phyloP scores from a whole-genome alignment of 1,140 invertebrate genomes.

The Pseudomyrmex gracilis region DNA sequence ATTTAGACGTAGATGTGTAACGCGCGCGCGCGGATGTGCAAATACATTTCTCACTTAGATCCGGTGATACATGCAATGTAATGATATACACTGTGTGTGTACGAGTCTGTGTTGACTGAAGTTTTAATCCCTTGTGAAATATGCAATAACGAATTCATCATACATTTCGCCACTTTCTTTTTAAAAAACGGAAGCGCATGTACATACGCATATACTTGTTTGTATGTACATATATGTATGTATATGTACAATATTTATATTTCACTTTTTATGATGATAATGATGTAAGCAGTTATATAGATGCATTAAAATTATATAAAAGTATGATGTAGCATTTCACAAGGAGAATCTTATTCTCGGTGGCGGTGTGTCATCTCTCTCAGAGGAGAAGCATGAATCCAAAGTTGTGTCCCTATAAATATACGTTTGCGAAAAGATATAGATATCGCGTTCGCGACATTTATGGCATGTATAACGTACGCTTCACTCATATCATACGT shows the following conservation, averaged over 20 bases:
- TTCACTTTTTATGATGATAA: neutral
- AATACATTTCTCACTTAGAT: slow-evolving; percentile 15
- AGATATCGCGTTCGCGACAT: neutral
- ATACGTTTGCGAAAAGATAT: neutral
- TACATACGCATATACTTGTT: too few species aligned
- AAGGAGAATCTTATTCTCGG: neutral
- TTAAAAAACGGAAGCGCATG: neutral
- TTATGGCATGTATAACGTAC: neutral
- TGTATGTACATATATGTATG: neutral
- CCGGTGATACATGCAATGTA: neutral
- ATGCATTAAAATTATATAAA: neutral
- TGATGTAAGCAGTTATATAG: neutral
- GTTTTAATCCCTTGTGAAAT: slow-evolving; percentile 26
- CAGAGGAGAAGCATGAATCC: neutral
- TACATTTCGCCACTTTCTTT: neutral
- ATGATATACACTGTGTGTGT: neutral
- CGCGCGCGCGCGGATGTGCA: neutral
- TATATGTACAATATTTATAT: neutral
- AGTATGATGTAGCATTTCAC: neutral
- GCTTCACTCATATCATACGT: neutral
- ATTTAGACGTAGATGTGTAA: neutral
- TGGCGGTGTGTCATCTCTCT: neutral
- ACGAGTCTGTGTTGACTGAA: neutral
- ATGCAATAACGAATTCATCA: neutral
- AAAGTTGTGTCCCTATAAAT: neutral